phyloP scores from a whole-genome alignment of 2,888 invertebrate genomes.

The Phrixothrix hirtus region DNA sequence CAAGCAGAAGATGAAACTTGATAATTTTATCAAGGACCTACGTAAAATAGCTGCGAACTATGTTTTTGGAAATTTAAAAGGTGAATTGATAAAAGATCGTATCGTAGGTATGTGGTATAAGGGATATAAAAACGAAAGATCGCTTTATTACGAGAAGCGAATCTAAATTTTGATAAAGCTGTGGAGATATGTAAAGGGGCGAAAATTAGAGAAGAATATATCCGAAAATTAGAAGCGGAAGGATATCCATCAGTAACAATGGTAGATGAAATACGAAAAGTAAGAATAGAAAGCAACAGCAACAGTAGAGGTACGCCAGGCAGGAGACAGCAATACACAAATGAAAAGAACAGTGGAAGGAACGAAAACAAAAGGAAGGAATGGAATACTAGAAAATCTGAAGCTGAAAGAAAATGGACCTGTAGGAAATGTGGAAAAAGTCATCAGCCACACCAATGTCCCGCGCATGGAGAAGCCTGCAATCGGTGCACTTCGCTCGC shows the following conservation, averaged over 20 bases:
- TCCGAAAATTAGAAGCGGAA: no score
- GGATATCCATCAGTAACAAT: no score
- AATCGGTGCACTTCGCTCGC: background rate
- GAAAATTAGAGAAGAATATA: background rate
- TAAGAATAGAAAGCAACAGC: background rate
- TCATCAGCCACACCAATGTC: no score
- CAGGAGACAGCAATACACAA: no score
- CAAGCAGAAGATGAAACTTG: background rate
- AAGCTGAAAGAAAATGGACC: no score
- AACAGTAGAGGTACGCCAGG: background rate
- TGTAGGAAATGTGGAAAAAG: background rate
- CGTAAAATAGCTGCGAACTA: background rate
- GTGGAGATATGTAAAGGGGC: background rate
- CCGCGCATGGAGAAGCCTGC: background rate
- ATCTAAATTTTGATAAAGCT: background rate
- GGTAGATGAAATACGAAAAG: background rate
- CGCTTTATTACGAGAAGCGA: no score
- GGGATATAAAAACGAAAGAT: background rate
- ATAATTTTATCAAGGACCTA: background rate
- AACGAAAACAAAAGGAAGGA: no score
- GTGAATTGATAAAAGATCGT: background rate
- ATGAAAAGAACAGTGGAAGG: no score
- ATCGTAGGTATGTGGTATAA: background rate
- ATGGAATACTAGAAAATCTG: no score
- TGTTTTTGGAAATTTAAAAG: background rate